Percentiles rank a stretch among this genome's conserved stretches.
These are phyloP conservation scores for Molanna angustata DNA, from an alignment of 2,888 invertebrate genomes.

Conservation along the genomic window DNA sequence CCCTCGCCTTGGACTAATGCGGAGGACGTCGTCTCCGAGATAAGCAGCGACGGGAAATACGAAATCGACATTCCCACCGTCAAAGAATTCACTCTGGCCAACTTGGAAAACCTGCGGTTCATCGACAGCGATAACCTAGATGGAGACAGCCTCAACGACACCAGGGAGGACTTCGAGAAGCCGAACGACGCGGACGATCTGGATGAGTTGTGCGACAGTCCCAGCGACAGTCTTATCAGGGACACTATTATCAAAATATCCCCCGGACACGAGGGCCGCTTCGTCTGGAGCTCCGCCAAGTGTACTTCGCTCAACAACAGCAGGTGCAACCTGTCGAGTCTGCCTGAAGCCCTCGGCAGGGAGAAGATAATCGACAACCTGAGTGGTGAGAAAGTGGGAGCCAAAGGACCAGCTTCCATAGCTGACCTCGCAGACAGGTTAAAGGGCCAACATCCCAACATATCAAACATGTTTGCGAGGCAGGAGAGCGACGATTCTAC, in stretches of 20 bases:
- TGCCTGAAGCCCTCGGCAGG: constrained; percentile 52
- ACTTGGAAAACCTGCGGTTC: constrained; percentile 26
- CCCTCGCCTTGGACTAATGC: constrained; percentile 1
- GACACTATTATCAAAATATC: constrained; percentile 44
- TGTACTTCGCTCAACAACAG: constrained; percentile 44
- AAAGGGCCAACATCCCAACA: constrained; percentile 48
- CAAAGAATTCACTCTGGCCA: constrained; percentile 26
- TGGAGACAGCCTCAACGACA: constrained; percentile 13
- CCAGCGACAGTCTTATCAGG: constrained; percentile 29
- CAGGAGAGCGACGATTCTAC: constrained; percentile 39
- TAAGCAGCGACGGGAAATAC: constrained; percentile 33
- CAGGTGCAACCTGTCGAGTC: constrained; percentile 45
- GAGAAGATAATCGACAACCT: constrained; percentile 53
- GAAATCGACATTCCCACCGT: constrained; percentile 29
- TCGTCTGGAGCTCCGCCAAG: constrained; percentile 41
- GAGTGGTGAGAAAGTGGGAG: constrained; percentile 38
- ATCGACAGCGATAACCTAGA: constrained; percentile 32
- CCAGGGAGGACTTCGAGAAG: constrained; percentile 5
- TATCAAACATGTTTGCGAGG: constrained; percentile 48
- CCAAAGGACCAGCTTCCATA: constrained; percentile 42
- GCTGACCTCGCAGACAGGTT: constrained; percentile 50
- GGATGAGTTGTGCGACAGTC: constrained; percentile 24
- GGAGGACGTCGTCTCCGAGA: constrained; percentile 28
- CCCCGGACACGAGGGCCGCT: constrained; percentile 38
- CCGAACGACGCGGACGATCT: neutral